A percentile compares a stretch with the other conserved stretches of the same genome.
phyloP scores from a whole-genome alignment of 2,113 vertebrate species.

The Astur gentilis region DNA sequence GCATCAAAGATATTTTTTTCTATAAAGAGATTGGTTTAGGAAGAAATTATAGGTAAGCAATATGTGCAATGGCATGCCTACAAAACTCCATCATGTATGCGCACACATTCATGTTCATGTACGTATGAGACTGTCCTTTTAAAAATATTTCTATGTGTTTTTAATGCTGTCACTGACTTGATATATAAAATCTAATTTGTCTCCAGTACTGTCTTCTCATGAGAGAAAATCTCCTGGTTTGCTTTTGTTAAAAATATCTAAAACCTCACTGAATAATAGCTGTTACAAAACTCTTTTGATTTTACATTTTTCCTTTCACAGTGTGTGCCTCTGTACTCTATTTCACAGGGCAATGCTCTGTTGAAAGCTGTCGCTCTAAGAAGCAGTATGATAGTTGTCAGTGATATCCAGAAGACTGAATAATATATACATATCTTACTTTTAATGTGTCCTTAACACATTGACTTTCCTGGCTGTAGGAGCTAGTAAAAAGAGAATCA shows the following conservation, averaged over 20 bases:
- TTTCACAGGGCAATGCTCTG: slow-evolving; percentile 71
- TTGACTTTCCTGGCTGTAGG: slow-evolving; percentile 23
- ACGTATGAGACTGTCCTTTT: not conserved
- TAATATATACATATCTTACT: slow-evolving; percentile 41
- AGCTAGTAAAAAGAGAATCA: slow-evolving; percentile 31
- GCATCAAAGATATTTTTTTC: not conserved
- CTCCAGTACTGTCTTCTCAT: not conserved
- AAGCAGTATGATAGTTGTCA: slow-evolving; percentile 50
- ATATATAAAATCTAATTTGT: slow-evolving; percentile 9
- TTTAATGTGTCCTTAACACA: slow-evolving; percentile 48
- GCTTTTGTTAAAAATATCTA: slow-evolving; percentile 51
- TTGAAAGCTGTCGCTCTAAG: slow-evolving; percentile 58
- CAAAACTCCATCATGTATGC: accelerated
- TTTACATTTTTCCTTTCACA: slow-evolving; percentile 64
- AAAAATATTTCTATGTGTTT: not conserved
- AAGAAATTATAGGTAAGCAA: not conserved
- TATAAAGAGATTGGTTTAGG: not conserved
- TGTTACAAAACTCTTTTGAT: slow-evolving; percentile 63
- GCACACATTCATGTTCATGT: not conserved
- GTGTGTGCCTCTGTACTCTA: slow-evolving; percentile 52
- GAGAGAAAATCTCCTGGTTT: slow-evolving; percentile 9
- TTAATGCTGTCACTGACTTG: not conserved
- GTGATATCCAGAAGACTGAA: slow-evolving; percentile 49
- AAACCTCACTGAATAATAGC: slow-evolving; percentile 54
- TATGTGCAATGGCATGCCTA: not conserved